phyloP scores from a whole-genome alignment of 2,113 vertebrate genomes.

The Callionymus lyra region DNA sequence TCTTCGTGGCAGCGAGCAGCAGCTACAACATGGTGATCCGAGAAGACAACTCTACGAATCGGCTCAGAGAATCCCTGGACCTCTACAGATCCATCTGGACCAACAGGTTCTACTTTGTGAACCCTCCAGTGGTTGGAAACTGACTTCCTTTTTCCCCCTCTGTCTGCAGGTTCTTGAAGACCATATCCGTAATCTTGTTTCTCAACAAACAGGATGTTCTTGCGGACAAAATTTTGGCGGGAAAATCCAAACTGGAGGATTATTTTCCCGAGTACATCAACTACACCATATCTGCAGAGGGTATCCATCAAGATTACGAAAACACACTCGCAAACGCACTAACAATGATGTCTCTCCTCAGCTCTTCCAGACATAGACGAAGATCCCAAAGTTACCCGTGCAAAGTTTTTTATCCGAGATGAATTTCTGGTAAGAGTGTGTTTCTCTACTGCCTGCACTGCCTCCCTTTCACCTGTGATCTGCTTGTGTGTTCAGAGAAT shows the following conservation, averaged over 20 bases:
- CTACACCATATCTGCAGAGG: conserved; percentile 84
- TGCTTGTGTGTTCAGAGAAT: conserved; percentile 80
- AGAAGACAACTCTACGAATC: conserved; percentile 95
- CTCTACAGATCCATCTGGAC: conserved; percentile 98
- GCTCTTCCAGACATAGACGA: conserved; percentile 48
- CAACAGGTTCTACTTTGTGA: conserved; percentile 75
- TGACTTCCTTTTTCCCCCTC: conserved; percentile 9
- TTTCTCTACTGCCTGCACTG: too few relatives aligned
- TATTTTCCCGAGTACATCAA: conserved; percentile 91
- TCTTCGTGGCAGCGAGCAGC: conserved; percentile 94
- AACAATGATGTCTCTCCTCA: conserved; percentile 14
- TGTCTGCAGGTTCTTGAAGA: conserved; percentile 83
- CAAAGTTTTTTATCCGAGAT: conserved; percentile 59
- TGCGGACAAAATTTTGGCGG: conserved; percentile 94
- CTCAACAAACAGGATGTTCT: conserved; percentile 98
- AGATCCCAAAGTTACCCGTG: conserved; percentile 43
- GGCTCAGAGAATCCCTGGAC: conserved; percentile 88
- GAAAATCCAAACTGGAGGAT: conserved; percentile 97
- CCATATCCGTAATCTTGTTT: conserved; percentile 96
- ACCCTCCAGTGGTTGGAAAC: too few relatives aligned
- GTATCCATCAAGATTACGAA: conserved; percentile 25
- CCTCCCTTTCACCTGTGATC: not conserved
- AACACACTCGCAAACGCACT: not conserved
- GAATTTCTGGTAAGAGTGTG: conserved; percentile 45
- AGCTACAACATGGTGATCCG: conserved; percentile 99